Evolutionary conservation across 2,113 vertebrate species (phyloP), one percentile per base, ranked within the genome.

Genomic region (Ginglymostoma cirratum): DNA sequence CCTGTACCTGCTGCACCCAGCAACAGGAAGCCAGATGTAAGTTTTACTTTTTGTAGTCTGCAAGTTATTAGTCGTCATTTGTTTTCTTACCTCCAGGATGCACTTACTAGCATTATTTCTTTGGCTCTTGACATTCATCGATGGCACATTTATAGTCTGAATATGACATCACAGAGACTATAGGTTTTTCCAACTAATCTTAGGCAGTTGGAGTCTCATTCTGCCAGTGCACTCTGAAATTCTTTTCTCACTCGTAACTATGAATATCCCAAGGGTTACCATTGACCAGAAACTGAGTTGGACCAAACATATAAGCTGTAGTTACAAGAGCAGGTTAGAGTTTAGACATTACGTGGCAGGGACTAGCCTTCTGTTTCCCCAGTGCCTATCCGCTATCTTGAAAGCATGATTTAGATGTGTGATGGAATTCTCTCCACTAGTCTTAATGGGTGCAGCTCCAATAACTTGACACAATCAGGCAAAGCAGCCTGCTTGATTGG

Each of bases 21-120:
- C 27, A 52, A 95, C 21, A 72, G 34, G 69, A 72, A 95, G 45
- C 38, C 27, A 95, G 94, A 95, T 72, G 94, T 95, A 95, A 95
- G 94, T 76, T 95, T 95, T 4, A 48, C 45, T 95, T 95, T 72
- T 21, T 30, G 17, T 70, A 48, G 2, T 48, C 38, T 66, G 2
- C 5, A 45, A 69, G 23, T 61, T 65, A 17, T 90, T 61, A 34
- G 2, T 55, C 55, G 65, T 30, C 3, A 14, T 83, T 34, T 55
- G 15, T 67, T 67, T 92, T 93, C n/a, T 93, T 67, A 38, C 5
- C n/a, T 67, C n/a, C 1, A 42, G 15, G 52, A 65, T 92, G 89
- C n/a, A 48, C 85, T 45, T 24, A 52, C 23, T 21, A 27, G 55
- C 30, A 23, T 4, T 24, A 12, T 72, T 95, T 95, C 42, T 95